Base-by-base conservation (phyloP, 2,797 vertebrate genomes). In the Pitangus sulphuratus region DNA sequence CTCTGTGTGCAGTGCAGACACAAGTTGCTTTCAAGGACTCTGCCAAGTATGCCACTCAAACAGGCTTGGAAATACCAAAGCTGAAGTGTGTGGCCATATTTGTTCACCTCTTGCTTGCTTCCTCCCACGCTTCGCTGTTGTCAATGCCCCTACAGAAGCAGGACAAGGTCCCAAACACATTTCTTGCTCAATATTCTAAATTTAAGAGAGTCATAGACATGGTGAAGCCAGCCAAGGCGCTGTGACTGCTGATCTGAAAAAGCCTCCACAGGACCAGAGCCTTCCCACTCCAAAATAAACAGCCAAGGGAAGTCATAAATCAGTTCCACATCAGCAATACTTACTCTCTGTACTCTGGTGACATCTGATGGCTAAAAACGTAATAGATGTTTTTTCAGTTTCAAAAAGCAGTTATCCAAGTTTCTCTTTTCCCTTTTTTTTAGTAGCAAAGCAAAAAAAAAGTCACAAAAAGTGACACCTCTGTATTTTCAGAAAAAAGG, bases 271-370 rank as follows among this genome's bases (percentile, higher is more conserved):
- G 12, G 47, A 64, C 33, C 44, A 30, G 53, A 89, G 30, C 53
- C 39, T 72, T 89, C 37, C 45, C 50, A 37, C 28, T 70, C 37
- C 44, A 87, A 85, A 95, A 81, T 28, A 83, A 93, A 94, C 54
- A 90, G 60, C 37, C 51, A 91, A 84, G 56, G 37, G 83, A 94
- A 78, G 31, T 8, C 40, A 9, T 84, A 71, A 42, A 90, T 75
- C 71, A 71, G 28, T 70, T 58, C 47, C 69, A 60, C 13, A n/a
- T 39, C 54, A 51, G 33, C 40, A 54, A 51, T 48, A 75, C 21
- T 72, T 87, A 90, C 62, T 91, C 50, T 87, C 82, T 72, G 82
- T 87, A 90, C 94, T 97, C 90, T 95, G 51, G 86, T 94, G 96
- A 96, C 94, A 97, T 89, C 97, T 3, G 0, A 91, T 91, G 92